phyloP scores from a whole-genome alignment of 2,888 invertebrate genomes.

The Hirudinaria manillensis region DNA sequence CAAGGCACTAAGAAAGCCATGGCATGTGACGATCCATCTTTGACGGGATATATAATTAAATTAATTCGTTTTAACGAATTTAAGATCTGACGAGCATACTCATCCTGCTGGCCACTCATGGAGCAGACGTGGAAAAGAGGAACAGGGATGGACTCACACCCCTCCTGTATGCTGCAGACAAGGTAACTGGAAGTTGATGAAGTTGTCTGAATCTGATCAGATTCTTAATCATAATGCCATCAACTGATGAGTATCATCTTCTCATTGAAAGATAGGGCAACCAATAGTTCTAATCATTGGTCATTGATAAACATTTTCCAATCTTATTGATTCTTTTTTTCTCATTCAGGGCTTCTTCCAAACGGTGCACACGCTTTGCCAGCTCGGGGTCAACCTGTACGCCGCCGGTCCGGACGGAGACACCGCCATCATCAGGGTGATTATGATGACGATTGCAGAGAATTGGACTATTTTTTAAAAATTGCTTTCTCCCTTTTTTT shows the following conservation, averaged over 20 bases:
- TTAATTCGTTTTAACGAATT: background rate
- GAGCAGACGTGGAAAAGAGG: conserved; percentile 48
- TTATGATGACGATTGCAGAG: background rate
- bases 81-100: conserved; percentile 47
- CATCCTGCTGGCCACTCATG: conserved; percentile 46
- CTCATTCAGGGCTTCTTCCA: conserved; percentile 15
- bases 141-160: conserved; percentile 49
- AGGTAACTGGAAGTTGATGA: conserved; percentile 37
- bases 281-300: background rate
- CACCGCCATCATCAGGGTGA: conserved; percentile 23
- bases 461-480: too few species aligned
- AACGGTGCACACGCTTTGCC: conserved; percentile 7
- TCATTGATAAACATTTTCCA: background rate
- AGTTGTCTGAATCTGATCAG: background rate
- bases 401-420: background rate
- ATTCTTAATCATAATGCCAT: background rate
- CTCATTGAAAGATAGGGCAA: background rate
- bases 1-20: background rate
- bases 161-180: conserved; percentile 48
- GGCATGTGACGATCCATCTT: background rate
- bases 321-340: too few species aligned
- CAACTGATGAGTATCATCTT: background rate
- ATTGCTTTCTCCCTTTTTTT: background rate
- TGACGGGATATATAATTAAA: background rate
- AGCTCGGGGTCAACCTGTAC: conserved; percentile 18